Percentiles rank a stretch among this genome's conserved stretches.
Evolutionary conservation across 23 tunicate genomes (phyloP).

Genomic region (Styela plicata): DNA sequence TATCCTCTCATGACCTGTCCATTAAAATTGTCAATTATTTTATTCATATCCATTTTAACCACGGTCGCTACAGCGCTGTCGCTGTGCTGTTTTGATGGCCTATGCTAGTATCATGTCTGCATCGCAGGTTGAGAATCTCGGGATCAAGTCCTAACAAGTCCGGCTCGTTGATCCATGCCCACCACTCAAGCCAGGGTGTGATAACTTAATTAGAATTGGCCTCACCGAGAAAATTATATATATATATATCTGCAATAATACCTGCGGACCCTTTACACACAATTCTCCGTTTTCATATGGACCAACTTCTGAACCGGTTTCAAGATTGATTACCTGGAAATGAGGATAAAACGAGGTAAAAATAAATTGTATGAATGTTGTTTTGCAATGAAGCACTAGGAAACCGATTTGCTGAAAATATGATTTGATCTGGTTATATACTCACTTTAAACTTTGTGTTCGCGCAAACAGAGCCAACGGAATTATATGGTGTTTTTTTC

Average conservation of each 20-base stretch:
- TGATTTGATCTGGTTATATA: background rate
- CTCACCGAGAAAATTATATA: no score
- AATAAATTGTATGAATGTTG: background rate
- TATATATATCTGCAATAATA: slow-evolving; percentile 4
- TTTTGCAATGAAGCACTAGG: no score
- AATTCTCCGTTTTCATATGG: slow-evolving; percentile 66
- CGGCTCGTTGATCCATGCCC: no score
- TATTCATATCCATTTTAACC: no score
- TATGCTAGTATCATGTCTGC: no score
- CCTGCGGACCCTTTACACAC: slow-evolving; percentile 79
- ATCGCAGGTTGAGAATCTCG: no score
- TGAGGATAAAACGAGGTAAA: background rate
- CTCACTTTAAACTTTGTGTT: slow-evolving; percentile 49
- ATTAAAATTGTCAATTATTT: background rate
- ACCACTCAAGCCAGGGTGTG: no score
- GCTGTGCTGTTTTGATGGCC: no score
- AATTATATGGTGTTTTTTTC: slow-evolving; percentile 3
- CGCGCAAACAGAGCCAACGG: slow-evolving; percentile 43
- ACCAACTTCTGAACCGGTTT: slow-evolving; percentile 48
- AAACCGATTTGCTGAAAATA: background rate
- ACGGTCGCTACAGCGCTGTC: no score
- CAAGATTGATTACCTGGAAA: slow-evolving; percentile 35
- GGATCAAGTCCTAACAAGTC: no score
- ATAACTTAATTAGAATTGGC: no score
- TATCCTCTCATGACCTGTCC: slow-evolving; percentile 74